phyloP scores from a whole-genome alignment of 2,888 invertebrate species.

The Lamellibrachia columna region DNA sequence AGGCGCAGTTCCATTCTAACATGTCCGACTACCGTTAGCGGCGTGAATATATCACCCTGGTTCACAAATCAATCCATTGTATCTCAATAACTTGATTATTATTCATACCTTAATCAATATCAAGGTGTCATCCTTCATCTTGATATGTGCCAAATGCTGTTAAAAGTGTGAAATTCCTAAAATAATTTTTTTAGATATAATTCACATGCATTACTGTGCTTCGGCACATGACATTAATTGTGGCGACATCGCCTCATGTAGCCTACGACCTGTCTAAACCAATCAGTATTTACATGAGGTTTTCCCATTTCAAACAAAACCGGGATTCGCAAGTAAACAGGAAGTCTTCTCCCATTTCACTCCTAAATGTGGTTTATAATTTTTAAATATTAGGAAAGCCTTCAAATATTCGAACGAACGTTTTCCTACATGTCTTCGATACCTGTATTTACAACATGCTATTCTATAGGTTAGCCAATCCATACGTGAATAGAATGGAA shows the following conservation, averaged over 20 bases:
- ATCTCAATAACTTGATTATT: no score
- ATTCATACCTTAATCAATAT: no score
- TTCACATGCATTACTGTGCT: not conserved
- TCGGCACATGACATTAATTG: not conserved
- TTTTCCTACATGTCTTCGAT: not conserved
- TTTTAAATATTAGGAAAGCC: not conserved
- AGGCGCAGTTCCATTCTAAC: no score
- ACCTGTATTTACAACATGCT: not conserved
- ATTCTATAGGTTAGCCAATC: not conserved
- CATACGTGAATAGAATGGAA: not conserved
- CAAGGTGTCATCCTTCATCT: no score
- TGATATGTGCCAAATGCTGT: not conserved
- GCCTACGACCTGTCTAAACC: not conserved
- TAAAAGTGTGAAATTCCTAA: not conserved
- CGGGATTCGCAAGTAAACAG: not conserved
- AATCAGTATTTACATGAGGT: not conserved
- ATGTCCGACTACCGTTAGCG: no score
- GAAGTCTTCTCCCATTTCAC: not conserved
- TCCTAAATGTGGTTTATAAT: not conserved
- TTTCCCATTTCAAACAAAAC: not conserved
- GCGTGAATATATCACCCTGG: no score
- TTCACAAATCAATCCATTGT: no score
- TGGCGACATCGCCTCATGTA: not conserved
- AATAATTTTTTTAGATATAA: not conserved
- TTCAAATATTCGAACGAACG: not conserved